Percentiles rank a stretch among this genome's conserved stretches.
Conservation (phyloP, 2,888 invertebrate species). For the Chironomus riparius region DNA sequence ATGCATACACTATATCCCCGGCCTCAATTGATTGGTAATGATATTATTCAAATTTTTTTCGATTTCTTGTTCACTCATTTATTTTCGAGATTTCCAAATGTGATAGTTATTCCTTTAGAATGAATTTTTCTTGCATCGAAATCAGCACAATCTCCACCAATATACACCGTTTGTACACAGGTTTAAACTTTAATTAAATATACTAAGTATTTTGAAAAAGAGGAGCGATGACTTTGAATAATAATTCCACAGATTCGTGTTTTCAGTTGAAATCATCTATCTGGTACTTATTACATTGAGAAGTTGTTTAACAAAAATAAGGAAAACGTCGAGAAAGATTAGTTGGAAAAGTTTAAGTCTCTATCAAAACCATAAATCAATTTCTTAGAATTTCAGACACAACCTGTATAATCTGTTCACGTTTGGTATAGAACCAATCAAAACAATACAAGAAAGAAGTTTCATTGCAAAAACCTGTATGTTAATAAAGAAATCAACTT, state of each 20-base stretch:
- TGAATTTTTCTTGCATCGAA: background rate
- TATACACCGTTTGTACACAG: background rate
- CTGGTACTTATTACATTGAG: background rate
- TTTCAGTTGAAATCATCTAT: background rate
- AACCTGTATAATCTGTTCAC: background rate
- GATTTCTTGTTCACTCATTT: conserved; percentile 17
- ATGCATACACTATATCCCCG: conserved; percentile 1
- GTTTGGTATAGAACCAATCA: background rate
- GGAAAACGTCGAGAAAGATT: background rate
- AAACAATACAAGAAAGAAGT: background rate
- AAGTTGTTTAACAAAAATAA: too few species aligned
- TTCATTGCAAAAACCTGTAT: background rate
- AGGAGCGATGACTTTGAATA: too few species aligned
- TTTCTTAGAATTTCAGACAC: conserved; percentile 19
- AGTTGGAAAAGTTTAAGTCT: background rate
- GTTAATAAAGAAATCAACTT: conserved; percentile 24
- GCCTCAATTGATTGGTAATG: background rate
- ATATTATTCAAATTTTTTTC: conserved; percentile 18
- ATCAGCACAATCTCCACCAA: background rate
- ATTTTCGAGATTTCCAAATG: background rate
- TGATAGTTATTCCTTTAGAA: background rate
- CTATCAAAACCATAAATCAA: conserved; percentile 7
- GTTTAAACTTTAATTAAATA: background rate
- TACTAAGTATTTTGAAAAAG: background rate
- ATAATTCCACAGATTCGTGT: background rate